Evolutionary conservation across 2,797 vertebrate species (phyloP).

Genomic region (Craterocephalus amniculus): DNA sequence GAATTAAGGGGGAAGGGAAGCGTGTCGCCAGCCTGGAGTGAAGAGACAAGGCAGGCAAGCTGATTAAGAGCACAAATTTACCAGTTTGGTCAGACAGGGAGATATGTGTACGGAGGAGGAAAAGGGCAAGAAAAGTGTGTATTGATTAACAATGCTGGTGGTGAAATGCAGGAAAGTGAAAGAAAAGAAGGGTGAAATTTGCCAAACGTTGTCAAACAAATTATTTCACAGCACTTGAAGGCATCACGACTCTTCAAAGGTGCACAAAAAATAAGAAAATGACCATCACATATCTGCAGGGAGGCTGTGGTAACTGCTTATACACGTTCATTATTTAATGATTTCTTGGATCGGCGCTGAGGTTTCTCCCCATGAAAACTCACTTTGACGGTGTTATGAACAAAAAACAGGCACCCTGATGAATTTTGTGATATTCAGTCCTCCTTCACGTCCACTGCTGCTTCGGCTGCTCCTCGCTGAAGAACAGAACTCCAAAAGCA

Average conservation of each 20-base stretch:
- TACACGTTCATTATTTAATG: conserved; percentile 52
- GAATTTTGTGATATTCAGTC: conserved; percentile 64
- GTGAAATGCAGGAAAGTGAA: conserved; percentile 2
- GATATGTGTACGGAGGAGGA: conserved; percentile 55
- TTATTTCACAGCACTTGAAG: conserved; percentile 54
- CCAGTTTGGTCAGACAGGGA: conserved; percentile 64
- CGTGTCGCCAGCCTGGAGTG: conserved; percentile 72
- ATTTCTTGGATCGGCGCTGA: conserved; percentile 17
- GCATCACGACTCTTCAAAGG: conserved; percentile 47
- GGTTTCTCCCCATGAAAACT: conserved; percentile 40
- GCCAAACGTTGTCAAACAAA: conserved; percentile 38
- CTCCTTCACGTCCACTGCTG: conserved; percentile 48
- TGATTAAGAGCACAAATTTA: conserved; percentile 77
- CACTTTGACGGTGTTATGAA: conserved; percentile 9
- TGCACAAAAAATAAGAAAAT: conserved; percentile 14
- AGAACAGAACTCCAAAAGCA: conserved; percentile 24
- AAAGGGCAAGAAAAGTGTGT: conserved; percentile 64
- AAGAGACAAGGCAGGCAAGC: conserved; percentile 72
- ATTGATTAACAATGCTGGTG: conserved; percentile 66
- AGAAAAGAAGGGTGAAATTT: conserved; percentile 36
- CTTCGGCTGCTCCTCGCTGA: conserved; percentile 40
- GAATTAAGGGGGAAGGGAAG: conserved; percentile 78
- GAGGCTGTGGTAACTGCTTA: conserved; percentile 23
- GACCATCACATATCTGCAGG: conserved; percentile 8
- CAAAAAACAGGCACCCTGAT: conserved; percentile 36